phyloP scores from a whole-genome alignment of 2,113 vertebrate species.

The Vulpes ferrilata region DNA sequence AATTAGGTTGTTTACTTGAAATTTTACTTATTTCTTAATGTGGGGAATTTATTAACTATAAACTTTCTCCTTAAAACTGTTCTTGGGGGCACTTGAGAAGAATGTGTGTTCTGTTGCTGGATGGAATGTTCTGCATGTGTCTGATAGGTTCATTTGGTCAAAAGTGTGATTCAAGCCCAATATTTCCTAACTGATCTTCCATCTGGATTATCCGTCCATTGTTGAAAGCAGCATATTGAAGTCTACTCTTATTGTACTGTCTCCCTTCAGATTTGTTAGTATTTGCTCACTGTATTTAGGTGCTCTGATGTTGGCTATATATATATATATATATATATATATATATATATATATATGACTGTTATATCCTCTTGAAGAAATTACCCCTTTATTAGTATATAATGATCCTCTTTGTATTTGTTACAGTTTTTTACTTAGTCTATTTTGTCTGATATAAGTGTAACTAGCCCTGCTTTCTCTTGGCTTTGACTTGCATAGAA shows the following conservation, averaged over 20 bases:
- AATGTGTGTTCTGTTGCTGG: background rate
- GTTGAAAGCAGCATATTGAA: background rate
- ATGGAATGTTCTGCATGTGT: background rate
- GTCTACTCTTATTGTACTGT: background rate
- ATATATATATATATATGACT: background rate
- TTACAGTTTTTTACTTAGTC: background rate
- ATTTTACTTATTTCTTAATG: background rate
- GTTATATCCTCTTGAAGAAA: background rate
- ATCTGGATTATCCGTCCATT: background rate
- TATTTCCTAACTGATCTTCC: background rate
- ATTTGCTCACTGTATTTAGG: background rate
- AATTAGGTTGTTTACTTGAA: background rate
- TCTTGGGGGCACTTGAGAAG: background rate
- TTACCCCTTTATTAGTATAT: background rate
- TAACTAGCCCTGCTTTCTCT: background rate
- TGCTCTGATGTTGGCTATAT: background rate
- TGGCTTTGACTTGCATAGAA: background rate
- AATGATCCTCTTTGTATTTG: background rate
- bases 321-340: too few relatives aligned
- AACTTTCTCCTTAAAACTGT: background rate
- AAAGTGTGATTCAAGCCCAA: background rate
- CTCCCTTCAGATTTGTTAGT: background rate
- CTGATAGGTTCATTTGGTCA: background rate
- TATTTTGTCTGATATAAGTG: background rate
- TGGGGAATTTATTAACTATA: background rate